Evolutionary conservation across 2,113 vertebrate species (phyloP).

Genomic region (Halcyon malimbica): DNA sequence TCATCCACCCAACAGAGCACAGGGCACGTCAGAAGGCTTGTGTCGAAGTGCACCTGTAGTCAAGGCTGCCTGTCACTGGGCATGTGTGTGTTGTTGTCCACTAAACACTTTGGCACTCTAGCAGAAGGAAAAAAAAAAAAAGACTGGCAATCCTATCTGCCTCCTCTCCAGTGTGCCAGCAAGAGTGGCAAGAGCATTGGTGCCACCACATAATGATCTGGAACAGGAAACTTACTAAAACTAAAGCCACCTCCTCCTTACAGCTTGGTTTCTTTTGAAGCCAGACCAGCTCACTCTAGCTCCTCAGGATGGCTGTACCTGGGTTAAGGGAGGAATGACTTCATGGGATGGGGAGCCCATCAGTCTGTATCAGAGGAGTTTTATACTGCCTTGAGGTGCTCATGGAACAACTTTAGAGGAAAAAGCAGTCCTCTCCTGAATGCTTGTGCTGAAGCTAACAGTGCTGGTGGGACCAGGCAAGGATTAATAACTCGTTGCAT

Average conservation of each 20-base stretch:
- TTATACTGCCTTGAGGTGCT: not conserved
- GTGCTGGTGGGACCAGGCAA: not conserved
- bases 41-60: not conserved
- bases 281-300: not conserved
- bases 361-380: not conserved
- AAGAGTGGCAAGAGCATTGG: not conserved
- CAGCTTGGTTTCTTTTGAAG: not conserved
- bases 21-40: not conserved
- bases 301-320: not conserved
- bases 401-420: not conserved
- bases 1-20: not conserved
- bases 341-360: not conserved
- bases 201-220: not conserved
- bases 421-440: not conserved
- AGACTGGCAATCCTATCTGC: not conserved
- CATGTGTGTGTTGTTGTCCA: not conserved
- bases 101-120: not conserved
- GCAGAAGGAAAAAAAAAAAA: not conserved
- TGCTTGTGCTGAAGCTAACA: not conserved
- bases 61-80: not conserved
- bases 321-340: not conserved
- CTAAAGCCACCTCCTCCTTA: not conserved
- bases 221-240: not conserved
- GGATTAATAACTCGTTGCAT: not conserved
- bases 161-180: not conserved